A percentile compares a stretch with the other conserved stretches of the same genome.
Evolutionary conservation across 2,113 vertebrate genomes (phyloP).

Genomic region (Cyanoramphus novaezelandiae): DNA sequence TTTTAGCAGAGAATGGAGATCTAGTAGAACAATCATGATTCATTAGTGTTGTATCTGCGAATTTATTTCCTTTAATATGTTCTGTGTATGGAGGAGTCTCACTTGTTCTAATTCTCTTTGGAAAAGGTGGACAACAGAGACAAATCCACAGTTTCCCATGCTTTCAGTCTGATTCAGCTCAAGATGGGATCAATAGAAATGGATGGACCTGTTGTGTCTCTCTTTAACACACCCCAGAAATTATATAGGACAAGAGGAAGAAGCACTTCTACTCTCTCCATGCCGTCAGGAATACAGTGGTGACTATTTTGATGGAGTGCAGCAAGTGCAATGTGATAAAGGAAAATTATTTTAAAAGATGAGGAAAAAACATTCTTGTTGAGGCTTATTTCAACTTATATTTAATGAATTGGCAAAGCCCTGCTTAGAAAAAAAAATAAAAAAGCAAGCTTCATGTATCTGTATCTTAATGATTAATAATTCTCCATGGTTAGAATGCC

Average conservation of each 20-base stretch:
- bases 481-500: conserved; percentile 13
- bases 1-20: background rate
- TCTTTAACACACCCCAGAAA: background rate
- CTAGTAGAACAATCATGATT: background rate
- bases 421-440: background rate
- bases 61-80: background rate
- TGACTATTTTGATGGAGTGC: background rate
- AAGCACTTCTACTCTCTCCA: background rate
- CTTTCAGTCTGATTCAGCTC: background rate
- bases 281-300: background rate
- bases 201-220: background rate
- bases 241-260: background rate
- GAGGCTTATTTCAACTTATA: background rate
- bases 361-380: background rate
- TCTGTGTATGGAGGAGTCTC: background rate
- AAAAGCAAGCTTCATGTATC: background rate
- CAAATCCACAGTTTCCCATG: background rate
- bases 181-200: background rate
- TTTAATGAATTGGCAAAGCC: conserved; percentile 50
- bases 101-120: background rate
- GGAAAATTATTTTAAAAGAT: background rate
- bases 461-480: conserved; percentile 51
- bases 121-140: background rate
- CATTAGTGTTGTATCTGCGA: background rate
- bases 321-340: background rate